Percentiles rank a stretch among this genome's conserved stretches.
phyloP scores from a whole-genome alignment of 2,888 invertebrate genomes.

The Ochropleura plecta region DNA sequence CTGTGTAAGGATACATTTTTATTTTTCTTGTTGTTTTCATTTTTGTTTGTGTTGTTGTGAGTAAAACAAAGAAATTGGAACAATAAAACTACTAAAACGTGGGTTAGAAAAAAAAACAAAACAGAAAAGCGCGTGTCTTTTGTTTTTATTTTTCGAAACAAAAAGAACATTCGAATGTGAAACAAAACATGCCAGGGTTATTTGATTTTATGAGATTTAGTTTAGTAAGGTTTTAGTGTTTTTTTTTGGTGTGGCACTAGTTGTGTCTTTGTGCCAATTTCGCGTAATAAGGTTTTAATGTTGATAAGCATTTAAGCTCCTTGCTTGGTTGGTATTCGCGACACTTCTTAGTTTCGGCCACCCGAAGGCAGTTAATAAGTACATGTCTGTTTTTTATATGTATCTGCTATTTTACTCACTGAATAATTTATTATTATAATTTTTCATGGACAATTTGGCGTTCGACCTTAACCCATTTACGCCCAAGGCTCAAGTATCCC shows the following conservation, averaged over 20 bases:
- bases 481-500: no score
- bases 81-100: neutral
- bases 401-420: no score
- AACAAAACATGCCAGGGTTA: slow-evolving; percentile 11
- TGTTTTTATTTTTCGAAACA: slow-evolving; percentile 19
- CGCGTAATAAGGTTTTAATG: neutral
- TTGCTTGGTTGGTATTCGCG: neutral
- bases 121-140: neutral
- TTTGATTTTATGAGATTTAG: neutral
- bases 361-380: no score
- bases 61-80: neutral
- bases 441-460: no score
- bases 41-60: neutral
- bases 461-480: no score
- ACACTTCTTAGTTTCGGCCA: no score
- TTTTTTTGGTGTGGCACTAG: no score
- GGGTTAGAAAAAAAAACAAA: neutral
- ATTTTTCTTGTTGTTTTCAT: neutral
- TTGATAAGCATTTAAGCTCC: neutral
- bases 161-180: neutral
- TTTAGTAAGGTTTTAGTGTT: neutral
- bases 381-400: no score
- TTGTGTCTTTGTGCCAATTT: no score
- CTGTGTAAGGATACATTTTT: neutral
- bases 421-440: no score